phyloP scores from a whole-genome alignment of 2,113 vertebrate genomes.

The Periophthalmus modestus region DNA sequence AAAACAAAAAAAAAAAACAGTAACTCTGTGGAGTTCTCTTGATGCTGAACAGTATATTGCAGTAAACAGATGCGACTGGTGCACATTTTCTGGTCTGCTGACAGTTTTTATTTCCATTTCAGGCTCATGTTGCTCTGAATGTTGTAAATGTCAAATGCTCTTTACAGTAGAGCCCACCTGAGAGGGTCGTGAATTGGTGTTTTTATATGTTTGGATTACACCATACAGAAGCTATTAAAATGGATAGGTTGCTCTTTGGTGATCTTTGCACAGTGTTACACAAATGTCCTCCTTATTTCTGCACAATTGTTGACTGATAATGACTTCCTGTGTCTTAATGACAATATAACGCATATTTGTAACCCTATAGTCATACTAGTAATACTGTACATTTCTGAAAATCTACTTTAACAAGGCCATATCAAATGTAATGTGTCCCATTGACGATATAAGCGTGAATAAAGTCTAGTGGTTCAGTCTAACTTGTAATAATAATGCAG shows the following conservation, averaged over 20 bases:
- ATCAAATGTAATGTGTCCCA: too few relatives aligned
- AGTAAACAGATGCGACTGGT: slow-evolving; percentile 7
- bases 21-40: slow-evolving; percentile 15
- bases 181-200: slow-evolving; percentile 5
- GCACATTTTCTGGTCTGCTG: slow-evolving; percentile 15
- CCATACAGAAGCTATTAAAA: neutral
- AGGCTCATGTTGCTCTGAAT: neutral
- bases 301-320: neutral
- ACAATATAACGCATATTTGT: neutral
- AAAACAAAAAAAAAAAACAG: slow-evolving; percentile 20
- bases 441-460: too few relatives aligned
- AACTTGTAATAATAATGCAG: too few relatives aligned
- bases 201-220: neutral
- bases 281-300: neutral
- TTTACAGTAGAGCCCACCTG: slow-evolving; percentile 14
- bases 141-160: slow-evolving; percentile 11
- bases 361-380: too few relatives aligned
- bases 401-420: too few relatives aligned
- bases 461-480: too few relatives aligned
- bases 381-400: too few relatives aligned
- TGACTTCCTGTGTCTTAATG: neutral
- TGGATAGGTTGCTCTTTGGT: neutral
- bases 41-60: slow-evolving; percentile 33
- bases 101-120: slow-evolving; percentile 14
- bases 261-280: neutral